Base-by-base conservation (phyloP, 2,797 vertebrate species). In the Thamnophis elegans region DNA sequence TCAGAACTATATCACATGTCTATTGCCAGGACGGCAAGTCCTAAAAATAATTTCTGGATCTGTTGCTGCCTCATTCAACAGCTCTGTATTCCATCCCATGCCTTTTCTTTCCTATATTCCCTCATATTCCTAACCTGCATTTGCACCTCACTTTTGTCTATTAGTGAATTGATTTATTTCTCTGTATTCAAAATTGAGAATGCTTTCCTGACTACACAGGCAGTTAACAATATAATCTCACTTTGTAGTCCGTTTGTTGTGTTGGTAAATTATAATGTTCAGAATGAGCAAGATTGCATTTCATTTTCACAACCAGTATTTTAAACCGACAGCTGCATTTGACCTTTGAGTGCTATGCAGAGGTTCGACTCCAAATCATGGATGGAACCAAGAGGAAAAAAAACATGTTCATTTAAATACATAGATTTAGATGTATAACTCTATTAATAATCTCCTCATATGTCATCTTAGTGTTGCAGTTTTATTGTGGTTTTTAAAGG, bases 11-110 rank as follows among this genome's bases (percentile, higher is more conserved):
- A 88, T 59, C 56, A 25, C 56, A 62, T 85, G 73, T 5, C 87
- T 92, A 36, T 51, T 88, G 89, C 65, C 65, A 55, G 86, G n/a
- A 58, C 28, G 78, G 56, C 51, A 28, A 87, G 60, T 59, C 86
- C 89, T 88, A 93, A 93, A 93, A 91, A 91, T 93, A 93, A 91
- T 55, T 88, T 90, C 53, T 85, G 18, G 82, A 85, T 88, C 16
- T 65, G 78, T 87, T 11, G 8, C 87, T 89, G 60, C 88, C 82
- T 90, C 22, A 56, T 55, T 93, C 2, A 47, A 90, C 62, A 62
- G n/a, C 55, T 78, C 56, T 87, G 28, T 68, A 14, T 87, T 36
- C 6, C 13, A 22, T 51, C 8, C 10, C 60, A 10, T 14, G 8
- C 54, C 32, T 8, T 59, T 65, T n/a, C 65, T 22, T 56, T 36